Evolutionary conservation across 2,113 vertebrate species (phyloP).

Genomic region (Mormyrus iriodes): DNA sequence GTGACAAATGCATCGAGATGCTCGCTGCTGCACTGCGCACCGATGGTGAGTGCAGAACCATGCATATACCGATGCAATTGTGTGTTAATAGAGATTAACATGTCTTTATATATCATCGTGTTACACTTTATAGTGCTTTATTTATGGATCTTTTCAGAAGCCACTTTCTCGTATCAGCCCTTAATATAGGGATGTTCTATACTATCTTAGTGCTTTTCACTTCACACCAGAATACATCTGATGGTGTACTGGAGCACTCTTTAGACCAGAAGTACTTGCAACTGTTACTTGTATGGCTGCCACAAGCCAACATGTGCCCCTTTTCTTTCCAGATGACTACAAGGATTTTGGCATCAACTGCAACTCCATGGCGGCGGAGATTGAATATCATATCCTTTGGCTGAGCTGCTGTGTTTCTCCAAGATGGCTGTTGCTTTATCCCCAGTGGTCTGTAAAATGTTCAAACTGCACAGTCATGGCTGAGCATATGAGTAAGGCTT

Average conservation of each 20-base stretch:
- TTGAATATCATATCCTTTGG: conserved; percentile 94
- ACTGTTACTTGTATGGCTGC: background rate
- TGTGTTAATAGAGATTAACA: background rate
- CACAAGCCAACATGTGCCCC: background rate
- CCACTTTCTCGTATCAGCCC: background rate
- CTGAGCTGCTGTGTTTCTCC: background rate
- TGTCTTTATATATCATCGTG: background rate
- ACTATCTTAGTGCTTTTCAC: background rate
- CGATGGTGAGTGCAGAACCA: conserved; percentile 64
- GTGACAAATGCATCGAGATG: conserved; percentile 96
- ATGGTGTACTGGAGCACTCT: background rate
- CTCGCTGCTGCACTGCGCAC: conserved; percentile 75
- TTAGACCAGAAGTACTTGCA: background rate
- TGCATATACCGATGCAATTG: background rate
- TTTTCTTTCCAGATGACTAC: conserved; percentile 69
- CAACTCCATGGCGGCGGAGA: conserved; percentile 86
- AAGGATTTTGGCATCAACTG: conserved; percentile 82
- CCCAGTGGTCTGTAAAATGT: background rate
- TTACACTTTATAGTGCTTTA: background rate
- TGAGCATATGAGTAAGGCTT: background rate
- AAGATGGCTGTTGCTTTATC: background rate
- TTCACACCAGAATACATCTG: background rate
- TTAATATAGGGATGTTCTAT: background rate
- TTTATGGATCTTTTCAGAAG: background rate
- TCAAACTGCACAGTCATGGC: background rate